Conservation (phyloP, 1,140 invertebrate species). For the Sycophaga agraensis region DNA sequence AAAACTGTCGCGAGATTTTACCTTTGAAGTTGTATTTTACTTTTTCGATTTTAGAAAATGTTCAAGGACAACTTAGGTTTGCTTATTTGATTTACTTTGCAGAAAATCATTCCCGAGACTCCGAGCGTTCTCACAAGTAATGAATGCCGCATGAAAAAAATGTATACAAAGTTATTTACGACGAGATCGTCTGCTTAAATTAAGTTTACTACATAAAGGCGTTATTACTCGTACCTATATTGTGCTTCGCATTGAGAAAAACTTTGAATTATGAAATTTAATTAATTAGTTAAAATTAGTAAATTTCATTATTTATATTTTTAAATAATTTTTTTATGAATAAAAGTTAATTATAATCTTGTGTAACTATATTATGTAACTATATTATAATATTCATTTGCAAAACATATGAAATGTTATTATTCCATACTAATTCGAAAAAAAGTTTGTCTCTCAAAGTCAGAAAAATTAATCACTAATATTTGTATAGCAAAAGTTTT, state of each 20-base stretch:
- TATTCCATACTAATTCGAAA: too few species aligned
- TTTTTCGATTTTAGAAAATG: slow-evolving; percentile 2
- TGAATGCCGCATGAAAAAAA: not conserved
- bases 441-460: too few species aligned
- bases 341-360: too few species aligned
- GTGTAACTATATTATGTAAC: too few species aligned
- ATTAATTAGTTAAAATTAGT: too few species aligned
- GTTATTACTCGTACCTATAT: slow-evolving; percentile 22
- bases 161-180: not conserved
- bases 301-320: too few species aligned
- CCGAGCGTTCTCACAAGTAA: slow-evolving; percentile 2
- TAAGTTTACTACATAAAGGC: slow-evolving; percentile 4
- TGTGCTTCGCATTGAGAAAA: slow-evolving; percentile 23
- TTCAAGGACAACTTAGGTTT: not conserved
- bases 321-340: too few species aligned
- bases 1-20: slow-evolving; percentile 1
- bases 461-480: too few species aligned
- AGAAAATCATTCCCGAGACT: slow-evolving; percentile 26
- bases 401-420: too few species aligned
- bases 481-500: slow-evolving; percentile 19
- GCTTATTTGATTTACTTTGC: not conserved
- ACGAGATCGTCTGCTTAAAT: slow-evolving; percentile 9
- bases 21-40: too few species aligned
- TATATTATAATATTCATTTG: too few species aligned
- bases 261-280: too few species aligned